Base-by-base conservation (phyloP, 2,113 vertebrate species). In the Osmerus mordax region DNA sequence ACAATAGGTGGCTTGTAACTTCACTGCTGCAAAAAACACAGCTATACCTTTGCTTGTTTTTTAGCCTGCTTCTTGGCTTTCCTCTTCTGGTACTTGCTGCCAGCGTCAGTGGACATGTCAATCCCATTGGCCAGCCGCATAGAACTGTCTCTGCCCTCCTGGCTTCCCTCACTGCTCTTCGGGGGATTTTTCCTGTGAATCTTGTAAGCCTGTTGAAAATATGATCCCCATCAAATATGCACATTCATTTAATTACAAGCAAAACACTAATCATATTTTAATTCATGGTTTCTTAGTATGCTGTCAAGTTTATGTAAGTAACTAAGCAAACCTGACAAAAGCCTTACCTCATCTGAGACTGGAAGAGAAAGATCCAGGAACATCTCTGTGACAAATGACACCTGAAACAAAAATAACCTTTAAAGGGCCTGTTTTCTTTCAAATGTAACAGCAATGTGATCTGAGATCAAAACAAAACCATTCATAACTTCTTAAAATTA, bases 301-400 rank as follows among this genome's bases (percentile, higher is more conserved):
- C 41, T 47, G 41, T 47, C 8, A 47, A 47, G 7, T 12, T 47
- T 47, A 47, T 47, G 7, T 12, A 47, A 47, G 41, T 47, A 47
- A 47, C 41, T 47, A 47, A 47, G 41, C 41, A 47, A 47, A 47
- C 41, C 41, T 47, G 3, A 9, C 18, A 32, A 2, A 0, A 28
- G 18, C 0, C 32, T 94, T 93, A 99, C 97, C 95, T 96, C 93
- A 81, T 99, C 96, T 78, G 94, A 90, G 76, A 99, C 90, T 0
- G 97, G 95, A 58, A 99, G 95, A 0, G 97, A 99, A 74, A 99
- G 94, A 89, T 99, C 97, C 85, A 99, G 92, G 89, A 99, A 99
- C 86, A 94, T 92, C 85, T 99, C 97, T 9, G 92, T 95, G 60
- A 99, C 96, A 73, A 96, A 90, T 58, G 97, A 97, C 41, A 98